Conservation (phyloP, 2,888 invertebrate genomes). For the Gibbula magus region DNA sequence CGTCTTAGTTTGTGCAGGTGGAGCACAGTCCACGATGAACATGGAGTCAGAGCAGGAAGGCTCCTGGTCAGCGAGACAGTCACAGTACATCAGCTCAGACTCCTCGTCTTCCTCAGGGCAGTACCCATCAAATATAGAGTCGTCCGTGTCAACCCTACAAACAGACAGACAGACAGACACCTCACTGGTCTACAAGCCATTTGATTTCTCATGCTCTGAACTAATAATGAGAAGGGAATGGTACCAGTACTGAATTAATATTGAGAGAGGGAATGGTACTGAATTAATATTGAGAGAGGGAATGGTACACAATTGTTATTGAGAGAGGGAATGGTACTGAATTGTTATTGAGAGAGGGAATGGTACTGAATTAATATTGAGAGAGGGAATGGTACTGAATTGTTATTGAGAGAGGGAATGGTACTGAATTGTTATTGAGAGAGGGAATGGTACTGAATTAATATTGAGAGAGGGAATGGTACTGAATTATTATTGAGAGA, state of each 20-base stretch:
- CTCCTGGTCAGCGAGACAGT: slow-evolving; percentile 22
- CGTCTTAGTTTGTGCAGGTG: neutral
- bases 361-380: neutral
- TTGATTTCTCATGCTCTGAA: no score
- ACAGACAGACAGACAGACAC: neutral
- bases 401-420: no score
- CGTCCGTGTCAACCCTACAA: slow-evolving; percentile 40
- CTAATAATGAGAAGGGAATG: no score
- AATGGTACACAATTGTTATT: neutral
- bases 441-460: neutral
- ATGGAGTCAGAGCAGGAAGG: slow-evolving; percentile 29
- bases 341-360: no score
- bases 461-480: no score
- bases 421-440: neutral
- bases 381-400: neutral
- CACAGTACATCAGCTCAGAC: slow-evolving; percentile 32
- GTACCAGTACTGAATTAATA: neutral
- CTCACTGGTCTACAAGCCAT: no score
- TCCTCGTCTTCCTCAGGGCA: slow-evolving; percentile 38
- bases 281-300: neutral
- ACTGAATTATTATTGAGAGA: neutral
- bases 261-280: no score
- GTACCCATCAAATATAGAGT: slow-evolving; percentile 49
- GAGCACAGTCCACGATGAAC: slow-evolving; percentile 38
- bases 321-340: neutral